These are phyloP conservation scores for Malacoraja senta DNA, from an alignment of 2,797 vertebrate genomes.

Conservation along the genomic window DNA sequence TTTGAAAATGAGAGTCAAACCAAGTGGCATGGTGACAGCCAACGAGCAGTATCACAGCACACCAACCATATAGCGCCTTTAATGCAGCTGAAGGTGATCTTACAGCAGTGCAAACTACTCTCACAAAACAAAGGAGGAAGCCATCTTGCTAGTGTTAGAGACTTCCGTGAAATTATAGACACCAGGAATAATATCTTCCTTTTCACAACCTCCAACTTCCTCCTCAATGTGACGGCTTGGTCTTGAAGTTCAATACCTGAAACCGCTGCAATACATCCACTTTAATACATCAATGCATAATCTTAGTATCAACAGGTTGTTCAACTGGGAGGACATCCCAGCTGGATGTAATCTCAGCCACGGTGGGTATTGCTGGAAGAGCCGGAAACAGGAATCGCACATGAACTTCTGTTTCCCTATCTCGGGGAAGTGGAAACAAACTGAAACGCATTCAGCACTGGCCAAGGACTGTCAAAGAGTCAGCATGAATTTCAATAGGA, in stretches of 20 bases:
- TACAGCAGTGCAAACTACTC: background rate
- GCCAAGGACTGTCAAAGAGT: background rate
- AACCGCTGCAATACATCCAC: background rate
- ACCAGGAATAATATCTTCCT: too few relatives aligned
- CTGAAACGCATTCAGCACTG: background rate
- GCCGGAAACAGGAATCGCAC: background rate
- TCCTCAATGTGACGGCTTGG: background rate
- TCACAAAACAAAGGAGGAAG: background rate
- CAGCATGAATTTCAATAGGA: too few relatives aligned
- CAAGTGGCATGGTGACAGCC: background rate
- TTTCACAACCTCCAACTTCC: background rate
- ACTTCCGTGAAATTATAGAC: background rate
- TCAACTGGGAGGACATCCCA: background rate
- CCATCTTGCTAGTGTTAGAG: background rate
- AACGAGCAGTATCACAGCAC: background rate
- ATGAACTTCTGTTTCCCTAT: background rate
- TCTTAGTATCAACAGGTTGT: background rate
- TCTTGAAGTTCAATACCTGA: background rate
- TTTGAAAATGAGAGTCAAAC: background rate
- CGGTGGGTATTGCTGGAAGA: background rate
- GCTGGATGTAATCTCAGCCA: background rate
- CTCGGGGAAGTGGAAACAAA: background rate
- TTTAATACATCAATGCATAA: background rate
- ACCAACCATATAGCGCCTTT: too few relatives aligned
- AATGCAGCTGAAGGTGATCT: background rate